Conservation (phyloP, 2,113 vertebrate species). For the Phoxinus phoxinus region DNA sequence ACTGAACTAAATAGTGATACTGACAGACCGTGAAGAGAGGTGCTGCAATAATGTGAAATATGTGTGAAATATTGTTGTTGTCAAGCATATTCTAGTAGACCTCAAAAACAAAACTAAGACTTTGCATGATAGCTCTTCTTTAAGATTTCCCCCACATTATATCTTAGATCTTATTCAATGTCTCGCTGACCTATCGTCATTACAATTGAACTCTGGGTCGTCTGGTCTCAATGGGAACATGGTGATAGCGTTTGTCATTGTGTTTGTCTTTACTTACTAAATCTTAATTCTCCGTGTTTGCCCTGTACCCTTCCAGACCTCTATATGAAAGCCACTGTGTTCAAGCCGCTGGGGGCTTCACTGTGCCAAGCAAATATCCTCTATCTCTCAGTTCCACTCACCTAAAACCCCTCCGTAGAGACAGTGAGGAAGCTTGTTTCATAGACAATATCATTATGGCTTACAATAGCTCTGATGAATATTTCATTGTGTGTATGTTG, state of each 20-base stretch:
- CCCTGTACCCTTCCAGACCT: neutral
- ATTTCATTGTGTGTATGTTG: slow-evolving; percentile 44
- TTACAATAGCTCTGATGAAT: slow-evolving; percentile 34
- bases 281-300: slow-evolving; percentile 8
- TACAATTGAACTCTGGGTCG: neutral
- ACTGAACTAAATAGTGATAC: too few species aligned
- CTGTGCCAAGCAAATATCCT: slow-evolving; percentile 24
- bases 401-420: slow-evolving; percentile 39
- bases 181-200: neutral
- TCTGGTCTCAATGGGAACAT: slow-evolving; percentile 17
- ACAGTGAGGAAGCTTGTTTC: slow-evolving; percentile 25
- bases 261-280: slow-evolving; percentile 4
- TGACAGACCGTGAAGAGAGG: too few species aligned
- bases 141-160: neutral
- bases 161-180: neutral
- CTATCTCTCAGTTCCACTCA: slow-evolving; percentile 38
- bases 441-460: slow-evolving; percentile 36
- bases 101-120: too few species aligned
- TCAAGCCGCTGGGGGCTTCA: slow-evolving; percentile 8
- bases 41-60: too few species aligned
- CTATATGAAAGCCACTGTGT: neutral
- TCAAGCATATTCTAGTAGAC: too few species aligned
- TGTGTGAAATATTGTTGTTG: too few species aligned
- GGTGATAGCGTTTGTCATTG: slow-evolving; percentile 10
- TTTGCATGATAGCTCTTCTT: too few species aligned